A percentile compares a stretch with the other conserved stretches of the same genome.
Evolutionary conservation across 2,113 vertebrate genomes (phyloP).

Genomic region (Paraplagusia blochii): DNA sequence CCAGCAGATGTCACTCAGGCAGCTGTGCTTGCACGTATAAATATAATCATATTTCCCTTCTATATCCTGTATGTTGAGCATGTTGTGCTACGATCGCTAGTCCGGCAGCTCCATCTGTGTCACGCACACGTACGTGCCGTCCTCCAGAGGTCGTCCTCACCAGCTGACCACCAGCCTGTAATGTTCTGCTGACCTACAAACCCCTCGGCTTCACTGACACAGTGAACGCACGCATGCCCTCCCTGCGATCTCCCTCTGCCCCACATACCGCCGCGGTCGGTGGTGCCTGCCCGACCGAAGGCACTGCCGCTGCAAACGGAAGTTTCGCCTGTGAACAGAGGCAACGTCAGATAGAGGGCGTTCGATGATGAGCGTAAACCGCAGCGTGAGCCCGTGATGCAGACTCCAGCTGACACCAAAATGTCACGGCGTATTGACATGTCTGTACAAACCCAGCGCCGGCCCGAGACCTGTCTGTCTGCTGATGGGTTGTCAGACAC

Average conservation of each 20-base stretch:
- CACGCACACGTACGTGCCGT: constrained; percentile 7
- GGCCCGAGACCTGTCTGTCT: constrained; percentile 1
- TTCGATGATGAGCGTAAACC: neutral
- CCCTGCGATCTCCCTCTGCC: constrained; percentile 25
- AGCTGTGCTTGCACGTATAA: neutral
- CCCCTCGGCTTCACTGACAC: constrained; percentile 21
- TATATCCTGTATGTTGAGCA: constrained; percentile 28
- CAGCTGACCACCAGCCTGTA: constrained; percentile 31
- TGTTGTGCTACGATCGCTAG: constrained; percentile 8
- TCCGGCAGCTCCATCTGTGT: neutral
- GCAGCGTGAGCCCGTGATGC: neutral
- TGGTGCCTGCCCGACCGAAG: constrained; percentile 39
- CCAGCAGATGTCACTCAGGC: constrained; percentile 35
- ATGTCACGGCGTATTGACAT: constrained; percentile 19
- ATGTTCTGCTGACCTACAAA: constrained; percentile 51
- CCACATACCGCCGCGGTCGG: constrained; percentile 40
- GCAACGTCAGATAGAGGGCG: neutral
- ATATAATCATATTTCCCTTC: constrained; percentile 11
- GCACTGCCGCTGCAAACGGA: neutral
- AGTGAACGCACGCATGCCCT: constrained; percentile 15
- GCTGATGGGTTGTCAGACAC: neutral
- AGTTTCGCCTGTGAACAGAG: constrained; percentile 6
- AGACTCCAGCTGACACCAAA: constrained; percentile 18
- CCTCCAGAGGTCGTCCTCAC: constrained; percentile 39
- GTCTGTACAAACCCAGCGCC: constrained; percentile 1